Evolutionary conservation across 2,888 invertebrate species (phyloP), one percentile per base, ranked within the genome.

Genomic region (Macrophya annulata): DNA sequence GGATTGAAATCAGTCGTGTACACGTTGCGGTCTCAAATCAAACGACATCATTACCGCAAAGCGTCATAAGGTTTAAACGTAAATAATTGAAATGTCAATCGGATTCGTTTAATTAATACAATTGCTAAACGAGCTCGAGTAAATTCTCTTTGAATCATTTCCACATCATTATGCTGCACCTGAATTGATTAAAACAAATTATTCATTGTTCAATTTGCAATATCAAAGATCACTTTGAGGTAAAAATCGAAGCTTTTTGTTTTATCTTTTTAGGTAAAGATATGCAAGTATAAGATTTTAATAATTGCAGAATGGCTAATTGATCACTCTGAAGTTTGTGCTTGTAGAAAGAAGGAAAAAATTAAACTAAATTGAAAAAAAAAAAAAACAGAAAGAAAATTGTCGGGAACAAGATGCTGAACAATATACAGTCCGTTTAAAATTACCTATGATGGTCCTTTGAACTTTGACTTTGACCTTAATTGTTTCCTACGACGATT

Each of bases 311-410:
- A 8, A 25, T 25, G 9, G 25, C 62, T 25, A 62, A 62, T 62
- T 62, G 25, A 62, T 62, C 62, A 62, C 62, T 25, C 10, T 62
- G 62, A 4, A 62, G 25, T 62, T 62, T 6, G 17, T 40, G 76
- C 15, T 74, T 31, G 76, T 43, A 51, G 86, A 48, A 72, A 83
- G 85, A 71, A n/a, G n/a, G n/a, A n/a, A n/a, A n/a, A n/a, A n/a
- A n/a, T n/a, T n/a, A n/a, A n/a, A n/a, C n/a, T n/a, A n/a, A 84
- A 68, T 84, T 76, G 84, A 74, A 71, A 31, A 62, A 74, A 86
- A 84, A 84, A 86, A 87, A 65, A 85, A 86, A 84, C n/a, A n/a
- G 88, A 87, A 86, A 79, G 87, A 87, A 89, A 87, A 87, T 68
- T 71, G 15, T 40, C 8, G 8, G 17, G 40, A 40, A 17, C 37